These are phyloP conservation scores for Fratercula arctica DNA, from an alignment of 2,797 vertebrate genomes.

Conservation along the genomic window DNA sequence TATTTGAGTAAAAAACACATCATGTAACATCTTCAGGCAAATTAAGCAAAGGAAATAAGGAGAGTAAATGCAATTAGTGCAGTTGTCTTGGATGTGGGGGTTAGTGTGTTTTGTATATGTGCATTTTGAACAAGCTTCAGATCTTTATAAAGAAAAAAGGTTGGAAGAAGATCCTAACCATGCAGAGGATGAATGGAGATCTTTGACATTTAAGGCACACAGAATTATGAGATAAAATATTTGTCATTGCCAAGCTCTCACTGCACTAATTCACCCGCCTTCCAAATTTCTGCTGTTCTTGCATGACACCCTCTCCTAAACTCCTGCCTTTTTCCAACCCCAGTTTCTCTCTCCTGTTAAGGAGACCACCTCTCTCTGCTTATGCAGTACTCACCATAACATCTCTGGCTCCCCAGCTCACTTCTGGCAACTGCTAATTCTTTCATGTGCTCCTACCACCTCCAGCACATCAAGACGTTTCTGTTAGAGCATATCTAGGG, in stretches of 20 bases:
- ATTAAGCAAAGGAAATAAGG: neutral
- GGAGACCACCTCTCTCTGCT: neutral
- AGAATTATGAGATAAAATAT: neutral
- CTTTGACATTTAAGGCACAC: neutral
- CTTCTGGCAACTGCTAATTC: neutral
- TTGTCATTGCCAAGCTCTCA: neutral
- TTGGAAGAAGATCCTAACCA: neutral
- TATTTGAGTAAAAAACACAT: neutral
- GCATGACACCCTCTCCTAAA: neutral
- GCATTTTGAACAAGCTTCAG: neutral
- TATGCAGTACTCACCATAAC: neutral
- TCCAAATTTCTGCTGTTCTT: neutral
- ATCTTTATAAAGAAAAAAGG: neutral
- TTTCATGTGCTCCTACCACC: neutral
- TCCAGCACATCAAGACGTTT: neutral
- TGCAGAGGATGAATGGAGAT: neutral
- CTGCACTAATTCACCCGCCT: neutral
- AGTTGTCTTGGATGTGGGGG: neutral
- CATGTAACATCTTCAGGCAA: neutral
- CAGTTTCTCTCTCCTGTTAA: neutral
- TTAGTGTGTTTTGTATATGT: neutral
- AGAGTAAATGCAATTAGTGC: neutral
- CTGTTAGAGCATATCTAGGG: neutral
- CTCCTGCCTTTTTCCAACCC: neutral
- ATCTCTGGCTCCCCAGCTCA: neutral